A percentile compares a stretch with the other conserved stretches of the same genome.
Evolutionary conservation across 2,888 invertebrate species (phyloP).

Genomic region (Pimpla rufipes): DNA sequence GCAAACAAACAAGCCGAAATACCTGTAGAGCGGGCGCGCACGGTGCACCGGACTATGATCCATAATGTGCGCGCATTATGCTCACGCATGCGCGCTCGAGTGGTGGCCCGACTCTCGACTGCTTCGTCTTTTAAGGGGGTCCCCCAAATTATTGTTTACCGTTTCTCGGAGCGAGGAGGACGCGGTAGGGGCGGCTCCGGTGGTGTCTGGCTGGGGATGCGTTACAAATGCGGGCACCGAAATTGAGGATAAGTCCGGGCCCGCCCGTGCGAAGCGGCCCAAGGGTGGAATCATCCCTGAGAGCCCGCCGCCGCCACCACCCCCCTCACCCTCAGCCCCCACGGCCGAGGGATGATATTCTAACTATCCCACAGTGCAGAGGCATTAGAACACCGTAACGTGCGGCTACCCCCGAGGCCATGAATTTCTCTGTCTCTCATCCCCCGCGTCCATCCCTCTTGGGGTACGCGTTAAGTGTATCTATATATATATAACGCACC

Average conservation of each 20-base stretch:
- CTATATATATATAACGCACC: not conserved
- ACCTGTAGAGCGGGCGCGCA: constrained; percentile 5
- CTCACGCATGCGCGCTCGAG: constrained; percentile 11
- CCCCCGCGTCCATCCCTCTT: constrained; percentile 36
- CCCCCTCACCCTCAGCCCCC: constrained; percentile 11
- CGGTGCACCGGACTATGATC: constrained; percentile 12
- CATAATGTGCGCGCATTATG: not conserved
- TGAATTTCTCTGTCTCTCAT: constrained; percentile 68
- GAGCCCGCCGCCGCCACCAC: constrained; percentile 60
- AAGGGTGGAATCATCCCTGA: constrained; percentile 46
- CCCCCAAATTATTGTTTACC: constrained; percentile 70
- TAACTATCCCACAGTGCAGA: constrained; percentile 81
- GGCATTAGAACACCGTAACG: constrained; percentile 76
- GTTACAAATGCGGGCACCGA: constrained; percentile 66
- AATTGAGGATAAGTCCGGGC: constrained; percentile 40
- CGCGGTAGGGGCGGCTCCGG: constrained; percentile 60
- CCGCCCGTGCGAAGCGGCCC: constrained; percentile 48
- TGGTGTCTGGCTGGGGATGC: constrained; percentile 38
- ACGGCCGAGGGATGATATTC: constrained; percentile 77
- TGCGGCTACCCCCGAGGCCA: constrained; percentile 72
- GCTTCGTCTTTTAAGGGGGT: constrained; percentile 27
- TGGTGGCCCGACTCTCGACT: constrained; percentile 5
- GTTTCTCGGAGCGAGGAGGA: constrained; percentile 53
- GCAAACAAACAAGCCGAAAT: constrained; percentile 15
- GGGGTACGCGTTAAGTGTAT: constrained; percentile 34